These are phyloP conservation scores for Zelostemma sp. DNA, from an alignment of 1,140 invertebrate genomes.

Conservation along the genomic window DNA sequence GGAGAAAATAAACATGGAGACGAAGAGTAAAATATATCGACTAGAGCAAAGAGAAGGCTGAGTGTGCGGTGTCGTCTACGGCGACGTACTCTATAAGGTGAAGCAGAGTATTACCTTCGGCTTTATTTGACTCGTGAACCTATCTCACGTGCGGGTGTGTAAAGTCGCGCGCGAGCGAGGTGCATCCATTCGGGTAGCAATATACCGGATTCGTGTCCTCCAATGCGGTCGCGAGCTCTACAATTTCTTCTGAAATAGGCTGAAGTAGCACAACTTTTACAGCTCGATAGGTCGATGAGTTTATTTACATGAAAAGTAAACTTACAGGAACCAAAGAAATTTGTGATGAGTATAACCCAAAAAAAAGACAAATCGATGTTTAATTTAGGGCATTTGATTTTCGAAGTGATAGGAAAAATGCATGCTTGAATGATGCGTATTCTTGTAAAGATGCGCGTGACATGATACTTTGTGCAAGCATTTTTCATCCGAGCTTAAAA, in stretches of 20 bases:
- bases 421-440: slow-evolving; percentile 39
- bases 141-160: slow-evolving; percentile 16
- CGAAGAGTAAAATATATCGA: slow-evolving; percentile 34
- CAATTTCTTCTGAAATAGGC: slow-evolving; percentile 11
- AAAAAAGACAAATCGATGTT: too few relatives aligned
- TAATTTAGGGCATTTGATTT: too few relatives aligned
- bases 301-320: too few relatives aligned
- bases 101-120: slow-evolving; percentile 34
- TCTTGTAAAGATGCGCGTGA: slow-evolving; percentile 39
- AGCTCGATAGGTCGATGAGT: background rate
- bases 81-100: slow-evolving; percentile 32
- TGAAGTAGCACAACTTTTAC: too few relatives aligned
- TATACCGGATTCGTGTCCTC: slow-evolving; percentile 31
- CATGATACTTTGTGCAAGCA: slow-evolving; percentile 41
- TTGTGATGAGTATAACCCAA: too few relatives aligned
- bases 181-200: slow-evolving; percentile 40
- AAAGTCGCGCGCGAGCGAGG: slow-evolving; percentile 30
- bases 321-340: too few relatives aligned
- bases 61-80: slow-evolving; percentile 25
- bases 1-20: slow-evolving; percentile 44
- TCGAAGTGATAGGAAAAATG: slow-evolving; percentile 39
- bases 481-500: slow-evolving; percentile 33
- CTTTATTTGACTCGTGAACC: slow-evolving; percentile 36
- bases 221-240: slow-evolving; percentile 21
- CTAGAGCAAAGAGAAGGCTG: slow-evolving; percentile 23